Conservation (phyloP, 2,113 vertebrate species). For the Dascyllus trimaculatus region DNA sequence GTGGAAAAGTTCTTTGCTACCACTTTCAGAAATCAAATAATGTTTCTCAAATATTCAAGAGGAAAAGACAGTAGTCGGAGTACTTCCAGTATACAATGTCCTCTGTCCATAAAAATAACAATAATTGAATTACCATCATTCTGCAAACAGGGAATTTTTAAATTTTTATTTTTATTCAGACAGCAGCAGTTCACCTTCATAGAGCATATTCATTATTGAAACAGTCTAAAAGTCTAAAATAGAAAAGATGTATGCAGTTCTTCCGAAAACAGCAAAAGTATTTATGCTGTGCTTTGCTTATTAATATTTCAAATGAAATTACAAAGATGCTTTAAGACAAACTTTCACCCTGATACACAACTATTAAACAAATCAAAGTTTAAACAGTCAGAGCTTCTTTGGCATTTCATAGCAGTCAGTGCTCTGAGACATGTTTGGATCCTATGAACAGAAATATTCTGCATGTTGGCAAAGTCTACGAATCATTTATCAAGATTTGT, state of each 20-base stretch:
- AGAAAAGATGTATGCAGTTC: slow-evolving; percentile 46
- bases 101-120: not conserved
- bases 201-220: slow-evolving; percentile 54
- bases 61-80: not conserved
- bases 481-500: slow-evolving; percentile 46
- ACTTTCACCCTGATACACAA: slow-evolving; percentile 10
- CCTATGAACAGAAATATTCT: slow-evolving; percentile 17
- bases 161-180: slow-evolving; percentile 35
- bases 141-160: slow-evolving; percentile 22
- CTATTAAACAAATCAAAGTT: slow-evolving; percentile 18
- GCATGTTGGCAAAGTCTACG: slow-evolving; percentile 12
- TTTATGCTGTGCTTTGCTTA: slow-evolving; percentile 64
- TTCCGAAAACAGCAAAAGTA: slow-evolving; percentile 52
- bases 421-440: slow-evolving; percentile 25
- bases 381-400: slow-evolving; percentile 1
- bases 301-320: slow-evolving; percentile 74
- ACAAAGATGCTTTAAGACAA: slow-evolving; percentile 34
- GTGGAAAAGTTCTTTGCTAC: too few relatives aligned
- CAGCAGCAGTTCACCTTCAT: slow-evolving; percentile 29
- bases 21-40: too few relatives aligned
- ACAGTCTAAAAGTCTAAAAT: slow-evolving; percentile 46
- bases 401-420: slow-evolving; percentile 26
- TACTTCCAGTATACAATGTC: not conserved
- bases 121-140: not conserved
- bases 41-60: not conserved